Conservation (phyloP, 2,113 vertebrate genomes). For the human region GRCh38 chr2:100578001-100578500, state of each 20-base stretch:
- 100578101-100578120: background rate
- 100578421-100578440: slow-evolving; percentile 57
- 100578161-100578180: background rate
- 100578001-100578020: background rate
- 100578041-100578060: background rate
- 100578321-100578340: background rate
- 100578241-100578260: background rate
- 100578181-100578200: background rate
- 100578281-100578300: background rate
- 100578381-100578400: background rate
- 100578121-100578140: background rate
- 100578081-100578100: fast-evolving
- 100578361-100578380: background rate
- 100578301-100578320: background rate
- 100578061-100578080: background rate
- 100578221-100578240: fast-evolving
- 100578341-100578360: slow-evolving; percentile 30
- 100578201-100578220: background rate
- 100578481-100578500: background rate
- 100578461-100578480: background rate
- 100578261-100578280: background rate
- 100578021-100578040: background rate
- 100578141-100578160: fast-evolving
- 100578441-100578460: slow-evolving; percentile 23
- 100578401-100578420: slow-evolving; percentile 55